phyloP scores from a whole-genome alignment of 2,888 invertebrate genomes.

The Drosophila nr. perissopoda region DNA sequence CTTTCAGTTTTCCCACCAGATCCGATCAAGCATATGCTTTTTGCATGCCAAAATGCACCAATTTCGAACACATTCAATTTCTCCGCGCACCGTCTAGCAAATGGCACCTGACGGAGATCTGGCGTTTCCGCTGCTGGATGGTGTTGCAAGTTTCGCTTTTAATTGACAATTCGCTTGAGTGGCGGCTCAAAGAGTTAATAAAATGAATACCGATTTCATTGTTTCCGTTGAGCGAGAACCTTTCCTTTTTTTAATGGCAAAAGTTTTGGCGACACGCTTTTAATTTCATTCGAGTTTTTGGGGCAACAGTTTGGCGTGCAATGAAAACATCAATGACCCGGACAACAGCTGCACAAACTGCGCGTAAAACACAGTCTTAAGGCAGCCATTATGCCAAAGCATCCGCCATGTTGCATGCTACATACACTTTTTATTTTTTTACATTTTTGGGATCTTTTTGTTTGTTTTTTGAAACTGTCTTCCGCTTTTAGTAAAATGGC shows the following conservation, averaged over 20 bases:
- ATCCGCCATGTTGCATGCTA: conserved; percentile 45
- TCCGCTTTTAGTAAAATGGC: conserved; percentile 56
- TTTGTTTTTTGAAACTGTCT: conserved; percentile 41
- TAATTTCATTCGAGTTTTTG: conserved; percentile 60
- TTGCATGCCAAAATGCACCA: conserved; percentile 17
- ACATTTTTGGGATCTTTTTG: conserved; percentile 20
- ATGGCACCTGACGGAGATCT: conserved; percentile 28
- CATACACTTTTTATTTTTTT: conserved; percentile 15
- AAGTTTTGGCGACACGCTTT: conserved; percentile 52
- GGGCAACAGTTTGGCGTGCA: conserved; percentile 65
- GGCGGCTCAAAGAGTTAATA: conserved; percentile 66
- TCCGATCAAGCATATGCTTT: conserved; percentile 39
- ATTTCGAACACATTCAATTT: conserved; percentile 14
- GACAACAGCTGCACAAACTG: conserved; percentile 54
- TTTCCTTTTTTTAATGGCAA: conserved; percentile 34
- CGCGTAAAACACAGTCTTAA: conserved; percentile 63
- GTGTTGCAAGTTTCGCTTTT: conserved; percentile 39
- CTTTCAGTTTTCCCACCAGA: conserved; percentile 53
- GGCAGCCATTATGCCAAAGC: conserved; percentile 62
- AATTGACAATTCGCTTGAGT: conserved; percentile 64
- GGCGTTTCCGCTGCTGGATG: conserved; percentile 22
- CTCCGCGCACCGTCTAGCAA: conserved; percentile 15
- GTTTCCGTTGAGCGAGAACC: conserved; percentile 38
- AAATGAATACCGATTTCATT: conserved; percentile 66
- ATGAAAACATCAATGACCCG: conserved; percentile 68